phyloP scores from a whole-genome alignment of 2,797 vertebrate species.

The Pseudopleuronectes americanus region DNA sequence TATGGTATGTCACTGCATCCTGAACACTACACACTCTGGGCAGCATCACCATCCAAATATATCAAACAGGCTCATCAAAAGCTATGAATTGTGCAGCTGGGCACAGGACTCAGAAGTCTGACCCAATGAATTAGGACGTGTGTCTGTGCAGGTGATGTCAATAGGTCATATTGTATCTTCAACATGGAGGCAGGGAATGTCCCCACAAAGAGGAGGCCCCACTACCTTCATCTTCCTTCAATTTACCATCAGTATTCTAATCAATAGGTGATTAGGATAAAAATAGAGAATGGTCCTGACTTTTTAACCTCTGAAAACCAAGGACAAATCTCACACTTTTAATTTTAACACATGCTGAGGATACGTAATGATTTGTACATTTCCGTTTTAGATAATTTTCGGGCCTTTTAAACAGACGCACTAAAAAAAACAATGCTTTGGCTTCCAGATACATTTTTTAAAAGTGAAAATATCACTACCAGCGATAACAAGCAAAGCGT shows the following conservation, averaged over 20 bases:
- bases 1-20: neutral
- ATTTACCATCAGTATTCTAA: neutral
- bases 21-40: neutral
- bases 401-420: too few species aligned
- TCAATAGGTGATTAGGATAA: neutral
- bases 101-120: neutral
- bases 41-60: neutral
- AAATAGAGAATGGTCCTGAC: too few species aligned
- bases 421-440: too few species aligned
- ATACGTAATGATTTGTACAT: too few species aligned
- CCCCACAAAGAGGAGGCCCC: neutral
- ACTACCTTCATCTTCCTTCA: too few species aligned
- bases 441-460: too few species aligned
- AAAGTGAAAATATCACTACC: too few species aligned
- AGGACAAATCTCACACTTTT: too few species aligned
- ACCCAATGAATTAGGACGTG: constrained; percentile 12
- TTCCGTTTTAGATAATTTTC: too few species aligned
- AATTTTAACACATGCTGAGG: too few species aligned
- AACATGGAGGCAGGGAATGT: neutral
- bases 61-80: constrained; percentile 27
- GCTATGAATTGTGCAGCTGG: constrained; percentile 7
- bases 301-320: too few species aligned
- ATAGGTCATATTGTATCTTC: neutral
- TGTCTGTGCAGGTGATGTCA: neutral
- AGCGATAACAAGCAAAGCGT: too few species aligned